phyloP scores from a whole-genome alignment of 2,888 invertebrate genomes.

The Euplexia lucipara region DNA sequence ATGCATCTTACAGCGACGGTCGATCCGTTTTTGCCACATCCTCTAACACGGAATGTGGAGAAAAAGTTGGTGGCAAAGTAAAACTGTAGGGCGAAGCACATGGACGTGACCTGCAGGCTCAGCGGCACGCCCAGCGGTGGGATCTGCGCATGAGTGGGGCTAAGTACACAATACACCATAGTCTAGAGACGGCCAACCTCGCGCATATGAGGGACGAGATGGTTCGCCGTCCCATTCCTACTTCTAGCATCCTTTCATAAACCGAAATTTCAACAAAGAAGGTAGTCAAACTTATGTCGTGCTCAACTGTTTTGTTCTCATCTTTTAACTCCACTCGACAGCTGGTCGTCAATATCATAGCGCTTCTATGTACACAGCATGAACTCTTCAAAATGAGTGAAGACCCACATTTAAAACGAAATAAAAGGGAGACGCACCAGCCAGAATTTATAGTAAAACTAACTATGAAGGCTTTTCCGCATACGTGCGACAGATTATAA shows the following conservation, averaged over 20 bases:
- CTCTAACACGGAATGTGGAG: conserved; percentile 94
- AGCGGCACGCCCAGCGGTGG: conserved; percentile 81
- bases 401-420: conserved; percentile 75
- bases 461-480: conserved; percentile 24
- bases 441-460: conserved; percentile 69
- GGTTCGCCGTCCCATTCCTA: conserved; percentile 12
- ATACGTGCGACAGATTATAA: neutral
- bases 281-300: neutral
- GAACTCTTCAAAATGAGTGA: conserved; percentile 81
- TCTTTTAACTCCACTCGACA: conserved; percentile 15
- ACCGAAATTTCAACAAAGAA: neutral
- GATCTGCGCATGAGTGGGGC: conserved; percentile 78
- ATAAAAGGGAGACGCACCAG: conserved; percentile 73
- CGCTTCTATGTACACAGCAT: conserved; percentile 18
- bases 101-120: conserved; percentile 83
- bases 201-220: too few species aligned
- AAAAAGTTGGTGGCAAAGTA: conserved; percentile 93
- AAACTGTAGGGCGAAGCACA: conserved; percentile 92
- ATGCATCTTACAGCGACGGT: conserved; percentile 96
- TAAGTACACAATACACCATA: conserved; percentile 24
- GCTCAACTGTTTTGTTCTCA: neutral
- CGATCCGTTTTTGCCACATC: conserved; percentile 99
- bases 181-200: conserved; percentile 8
- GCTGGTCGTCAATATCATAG: conserved; percentile 28
- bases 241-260: neutral